Evolutionary conservation across 2,888 invertebrate genomes (phyloP), one percentile per base, ranked within the genome.

Genomic region (Drosophila diplacantha): DNA sequence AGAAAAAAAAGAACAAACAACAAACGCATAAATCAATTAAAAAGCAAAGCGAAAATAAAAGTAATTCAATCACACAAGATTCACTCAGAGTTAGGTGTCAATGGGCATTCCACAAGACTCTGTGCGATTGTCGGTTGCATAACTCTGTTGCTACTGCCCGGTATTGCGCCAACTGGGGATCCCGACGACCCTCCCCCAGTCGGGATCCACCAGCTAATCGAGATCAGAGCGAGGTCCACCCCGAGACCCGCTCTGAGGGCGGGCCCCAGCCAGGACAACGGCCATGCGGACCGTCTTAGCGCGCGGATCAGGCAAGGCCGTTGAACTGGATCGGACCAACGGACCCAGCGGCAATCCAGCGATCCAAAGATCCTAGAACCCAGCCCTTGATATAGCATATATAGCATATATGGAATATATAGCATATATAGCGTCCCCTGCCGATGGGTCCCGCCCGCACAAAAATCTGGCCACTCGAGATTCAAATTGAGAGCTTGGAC

Each of bases 101-200:
- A 84, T 81, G 80, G 78, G 80, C 84, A 83, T 81, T 83, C 82
- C 82, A 75, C 82, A 79, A 51, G 24, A 61, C 66, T 69, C 68
- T 73, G 78, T 78, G 81, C 68, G 80, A 81, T 83, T 85, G 80
- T 78, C 74, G 77, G 75, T 83, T 86, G 86, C 84, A 86, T 86
- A 86, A 85, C 86, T 87, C 85, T 87, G 85, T 83, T 75, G 86
- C 81, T 83, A 83, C 81, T 86, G 81, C 83, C 84, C 79, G 81
- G 85, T 78, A 79, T 77, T 71, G 53, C 24, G 24, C 6, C 22
- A 51, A 18, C 22, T 37, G n/a, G 57, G 63, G 49, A 61, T 67
- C 54, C 43, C 16, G 8, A 39, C n/a, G 5, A 8, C 14, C 32
- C 6, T n/a, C 32, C 9, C n/a, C 14, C n/a, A 11, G 22, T 29